Base-by-base conservation (phyloP, 1,140 invertebrate genomes). In the Drosophila nikananu region DNA sequence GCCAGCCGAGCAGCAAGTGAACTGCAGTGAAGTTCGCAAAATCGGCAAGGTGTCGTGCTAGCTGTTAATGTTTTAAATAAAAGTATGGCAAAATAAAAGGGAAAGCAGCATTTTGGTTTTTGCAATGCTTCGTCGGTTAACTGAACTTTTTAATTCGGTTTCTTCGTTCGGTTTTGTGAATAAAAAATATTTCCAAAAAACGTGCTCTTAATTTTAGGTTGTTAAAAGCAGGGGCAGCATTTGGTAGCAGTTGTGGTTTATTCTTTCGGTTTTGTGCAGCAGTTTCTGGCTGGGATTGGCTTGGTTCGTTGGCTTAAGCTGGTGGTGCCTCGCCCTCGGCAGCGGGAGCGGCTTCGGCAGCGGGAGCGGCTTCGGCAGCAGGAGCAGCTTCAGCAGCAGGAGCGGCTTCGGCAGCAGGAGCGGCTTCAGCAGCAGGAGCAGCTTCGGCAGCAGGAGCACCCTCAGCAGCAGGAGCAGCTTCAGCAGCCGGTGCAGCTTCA, bases 291-390 rank as follows among this genome's bases (percentile, higher is more conserved):
- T 30, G 30, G 48, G 49, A 71, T 58, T 15, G 17, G 44, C 19
- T 25, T 48, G 52, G 10, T 65, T 58, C 46, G 52, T 17, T 37
- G 39, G 35, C 37, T 70, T 89, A 87, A 10, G 90, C 93, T 48
- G 91, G 94, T 64, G 94, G 94, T 6, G 92, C 93, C 30, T 93
- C 91, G 23, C 91, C 73, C n/a, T 81, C 79, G 25, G 77, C 76
- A 35, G 70, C 67, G 8, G 70, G 67, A 27, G 70, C 67, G 9
- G 70, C 67, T 72, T 73, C 67, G 4, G 77, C 63, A 30, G 65
- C 64, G 5, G 68, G 68, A 13, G 68, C 41, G 19, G 65, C 68
- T 5, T 72, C 68, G 1, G 64, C 68, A 15, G 68, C 64, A 4
- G 66, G 61, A 4, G 65, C 8, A n/a, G 70, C 67, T 72, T 73